Evolutionary conservation across 2,113 vertebrate species (phyloP).

Genomic region (Sylvilagus bachmani): DNA sequence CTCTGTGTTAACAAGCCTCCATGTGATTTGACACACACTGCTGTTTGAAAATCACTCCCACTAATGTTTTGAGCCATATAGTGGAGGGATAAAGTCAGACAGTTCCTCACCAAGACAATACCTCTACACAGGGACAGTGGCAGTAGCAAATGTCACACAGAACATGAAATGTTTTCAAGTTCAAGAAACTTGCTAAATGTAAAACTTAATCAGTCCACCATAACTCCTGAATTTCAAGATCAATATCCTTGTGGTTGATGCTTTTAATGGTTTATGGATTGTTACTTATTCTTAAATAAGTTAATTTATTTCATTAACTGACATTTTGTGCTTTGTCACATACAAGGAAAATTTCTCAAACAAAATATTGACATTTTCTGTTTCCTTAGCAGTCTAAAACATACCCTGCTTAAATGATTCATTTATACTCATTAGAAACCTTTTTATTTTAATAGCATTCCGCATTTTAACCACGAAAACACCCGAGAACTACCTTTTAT

Average conservation of each 20-base stretch:
- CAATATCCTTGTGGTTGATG: neutral
- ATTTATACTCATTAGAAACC: constrained; percentile 73
- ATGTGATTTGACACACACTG: neutral
- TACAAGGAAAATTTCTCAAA: constrained; percentile 64
- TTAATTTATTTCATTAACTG: constrained; percentile 46
- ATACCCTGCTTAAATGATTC: constrained; percentile 47
- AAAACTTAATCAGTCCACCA: constrained; percentile 40
- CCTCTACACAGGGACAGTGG: neutral
- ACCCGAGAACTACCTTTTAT: constrained; percentile 31
- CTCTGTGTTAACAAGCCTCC: neutral
- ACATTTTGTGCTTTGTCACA: constrained; percentile 46
- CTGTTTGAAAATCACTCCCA: neutral
- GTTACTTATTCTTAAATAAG: constrained; percentile 68
- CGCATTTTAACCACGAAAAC: constrained; percentile 67
- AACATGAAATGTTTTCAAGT: neutral
- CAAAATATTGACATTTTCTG: neutral
- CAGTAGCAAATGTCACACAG: neutral
- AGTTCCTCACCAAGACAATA: neutral
- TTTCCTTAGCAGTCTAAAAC: constrained; percentile 64
- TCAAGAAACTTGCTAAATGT: neutral
- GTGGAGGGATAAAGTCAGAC: neutral
- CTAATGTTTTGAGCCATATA: neutral
- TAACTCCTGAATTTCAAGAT: constrained; percentile 1
- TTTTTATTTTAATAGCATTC: constrained; percentile 75
- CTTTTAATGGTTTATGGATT: constrained; percentile 51